Evolutionary conservation across 2,797 vertebrate species (phyloP), one percentile per base, ranked within the genome.

Genomic region (Ptychadena robeensis): DNA sequence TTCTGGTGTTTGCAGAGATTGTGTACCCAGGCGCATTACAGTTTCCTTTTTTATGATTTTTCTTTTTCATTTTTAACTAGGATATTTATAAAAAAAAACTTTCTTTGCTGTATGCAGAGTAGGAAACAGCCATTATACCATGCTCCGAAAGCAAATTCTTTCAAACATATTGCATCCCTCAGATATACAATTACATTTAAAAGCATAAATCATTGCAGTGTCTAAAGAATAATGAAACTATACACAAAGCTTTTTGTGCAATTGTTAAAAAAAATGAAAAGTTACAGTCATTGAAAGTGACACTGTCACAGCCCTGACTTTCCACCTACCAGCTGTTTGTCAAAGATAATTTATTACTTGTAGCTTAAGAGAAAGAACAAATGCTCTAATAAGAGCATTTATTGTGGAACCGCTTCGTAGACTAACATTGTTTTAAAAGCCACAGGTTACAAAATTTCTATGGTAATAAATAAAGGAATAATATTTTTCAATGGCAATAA

Each of bases 311-410:
- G 77, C 31, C 7, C 18, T 78, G 38, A 69, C 66, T 79, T 57
- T 48, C 66, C 66, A 59, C 78, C 53, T 30, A 70, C 53, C 67
- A 80, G 44, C 66, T 79, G 75, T 68, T 79, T 57, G 40, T 70
- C 66, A 80, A 80, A 80, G 32, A 71, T 61, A 80, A 70, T 71
- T 80, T 71, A 80, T 71, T 71, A 63, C 48, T 40, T 28, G 25
- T 8, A 59, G 53, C 34, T 31, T 70, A 61, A 69, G 66, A 53
- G 30, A 78, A 67, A 53, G 63, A 25, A 9, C 9, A 35, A 28
- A 75, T 76, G 63, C n/a, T 76, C 30, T 40, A 37, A 76, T 31
- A 64, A 61, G 37, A 65, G 18, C 40, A 37, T 34, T 78, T 30
- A 78, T 78, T 67, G 32, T 66, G 11, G 25, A 53, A 67, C 18